Base-by-base conservation (phyloP, 2,113 vertebrate species). In the Zeus faber region DNA sequence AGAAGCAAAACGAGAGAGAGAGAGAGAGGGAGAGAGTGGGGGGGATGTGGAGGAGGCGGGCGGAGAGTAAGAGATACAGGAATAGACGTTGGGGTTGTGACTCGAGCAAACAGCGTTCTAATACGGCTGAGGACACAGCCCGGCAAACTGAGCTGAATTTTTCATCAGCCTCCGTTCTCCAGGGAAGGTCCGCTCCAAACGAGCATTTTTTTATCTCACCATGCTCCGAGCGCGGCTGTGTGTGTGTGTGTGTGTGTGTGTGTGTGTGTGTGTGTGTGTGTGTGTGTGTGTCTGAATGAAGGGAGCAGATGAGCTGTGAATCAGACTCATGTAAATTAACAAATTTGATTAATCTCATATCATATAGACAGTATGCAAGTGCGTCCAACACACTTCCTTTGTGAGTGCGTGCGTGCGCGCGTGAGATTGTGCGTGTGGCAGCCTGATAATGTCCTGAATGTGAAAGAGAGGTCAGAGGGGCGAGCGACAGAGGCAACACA, bases 151-250 rank as follows among this genome's bases (percentile, higher is more conserved):
- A 54, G 59, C 46, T 74, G 54, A 69, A 76, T 72, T 67, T 79
- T 80, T 73, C 52, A 83, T 74, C 62, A 63, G 59, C 51, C 6
- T 65, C n/a, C 33, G 9, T 20, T 66, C 67, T 74, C 62, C 10
- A 10, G 61, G 60, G 41, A 7, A 6, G 39, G 2, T 5, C 2
- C 11, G 29, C 2, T 2, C 2, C 2, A 11, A 31, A 11, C 7
- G 29, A 31, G 29, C n/a, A n/a, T n/a, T n/a, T 8, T 29, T 29
- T 8, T 29, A 29, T 29, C 26, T 29, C 26, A 29, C 8, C 29
- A 33, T 1, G 29, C 29, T 33, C 29, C 7, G 31, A 10, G 31
- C 2, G 33, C 5, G 13, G 2, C 11, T 33, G 33, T 35, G 33
- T 35, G 33, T 35, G 33, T 35, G 33, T 35, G 33, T 35, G 33